Percentiles rank a stretch among this genome's conserved stretches.
Conservation (phyloP, 1,140 invertebrate genomes). For the Drosophila prosaltans region DNA sequence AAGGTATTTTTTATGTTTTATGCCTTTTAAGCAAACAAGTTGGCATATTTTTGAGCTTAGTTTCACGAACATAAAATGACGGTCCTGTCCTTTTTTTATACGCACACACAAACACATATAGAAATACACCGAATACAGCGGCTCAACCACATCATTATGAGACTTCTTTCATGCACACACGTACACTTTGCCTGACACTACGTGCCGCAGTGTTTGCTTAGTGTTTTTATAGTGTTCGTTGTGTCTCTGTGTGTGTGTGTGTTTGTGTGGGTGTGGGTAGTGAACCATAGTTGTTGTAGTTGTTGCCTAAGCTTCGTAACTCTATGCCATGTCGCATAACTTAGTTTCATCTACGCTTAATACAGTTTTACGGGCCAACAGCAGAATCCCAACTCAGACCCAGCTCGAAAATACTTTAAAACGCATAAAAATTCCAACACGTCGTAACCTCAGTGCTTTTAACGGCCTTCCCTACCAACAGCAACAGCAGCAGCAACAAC, state of each 20-base stretch:
- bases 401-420: slow-evolving; percentile 74
- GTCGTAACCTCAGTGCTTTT: slow-evolving; percentile 77
- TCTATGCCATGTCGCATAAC: slow-evolving; percentile 70
- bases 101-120: slow-evolving; percentile 44
- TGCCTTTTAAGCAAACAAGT: slow-evolving; percentile 79
- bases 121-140: slow-evolving; percentile 16
- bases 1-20: slow-evolving; percentile 70
- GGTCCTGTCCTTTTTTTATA: slow-evolving; percentile 49
- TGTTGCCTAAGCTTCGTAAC: slow-evolving; percentile 60
- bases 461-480: slow-evolving; percentile 41
- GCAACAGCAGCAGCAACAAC: slow-evolving; percentile 30
- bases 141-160: slow-evolving; percentile 63
- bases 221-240: slow-evolving; percentile 31
- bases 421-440: slow-evolving; percentile 80
- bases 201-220: slow-evolving; percentile 5
- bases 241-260: slow-evolving; percentile 4
- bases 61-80: slow-evolving; percentile 68
- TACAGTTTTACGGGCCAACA: slow-evolving; percentile 71
- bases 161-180: slow-evolving; percentile 11
- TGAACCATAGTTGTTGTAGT: slow-evolving; percentile 56
- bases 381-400: slow-evolving; percentile 18
- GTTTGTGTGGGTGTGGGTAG: slow-evolving; percentile 35
- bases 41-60: slow-evolving; percentile 77
- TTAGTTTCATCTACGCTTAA: slow-evolving; percentile 75
- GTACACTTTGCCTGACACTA: slow-evolving; percentile 1